phyloP scores from a whole-genome alignment of 2,113 vertebrate species.

The Hydrochoerus hydrochaeris region DNA sequence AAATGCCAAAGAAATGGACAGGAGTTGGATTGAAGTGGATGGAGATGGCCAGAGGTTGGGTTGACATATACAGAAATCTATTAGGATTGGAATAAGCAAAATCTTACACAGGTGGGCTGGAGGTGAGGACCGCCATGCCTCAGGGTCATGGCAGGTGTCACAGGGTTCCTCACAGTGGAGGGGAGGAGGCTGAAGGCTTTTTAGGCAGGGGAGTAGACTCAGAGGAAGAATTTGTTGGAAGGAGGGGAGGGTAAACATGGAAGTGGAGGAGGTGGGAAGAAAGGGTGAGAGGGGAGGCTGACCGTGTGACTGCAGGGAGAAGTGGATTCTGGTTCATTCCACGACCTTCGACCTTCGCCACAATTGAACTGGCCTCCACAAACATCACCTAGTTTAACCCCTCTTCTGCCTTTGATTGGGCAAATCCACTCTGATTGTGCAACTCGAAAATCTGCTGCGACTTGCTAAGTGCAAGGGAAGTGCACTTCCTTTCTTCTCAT shows the following conservation, averaged over 20 bases:
- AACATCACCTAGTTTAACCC: background rate
- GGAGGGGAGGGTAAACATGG: rapidly evolving
- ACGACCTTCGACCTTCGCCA: background rate
- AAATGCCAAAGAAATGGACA: background rate
- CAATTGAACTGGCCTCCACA: background rate
- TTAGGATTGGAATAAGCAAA: background rate
- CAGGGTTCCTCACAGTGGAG: background rate
- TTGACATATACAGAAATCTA: background rate
- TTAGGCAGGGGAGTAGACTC: rapidly evolving
- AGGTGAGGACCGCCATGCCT: rapidly evolving
- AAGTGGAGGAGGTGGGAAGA: rapidly evolving
- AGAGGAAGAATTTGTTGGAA: background rate
- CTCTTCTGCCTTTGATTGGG: background rate
- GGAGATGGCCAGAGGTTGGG: background rate
- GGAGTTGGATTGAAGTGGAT: background rate
- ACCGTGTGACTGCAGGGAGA: background rate
- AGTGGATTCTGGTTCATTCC: background rate
- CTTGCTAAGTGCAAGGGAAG: background rate
- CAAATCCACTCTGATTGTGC: background rate
- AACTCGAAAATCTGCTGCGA: background rate
- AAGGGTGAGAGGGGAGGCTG: background rate
- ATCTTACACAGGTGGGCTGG: too few species aligned
- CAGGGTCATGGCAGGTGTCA: rapidly evolving
- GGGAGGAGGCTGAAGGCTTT: rapidly evolving
- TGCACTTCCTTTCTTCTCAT: background rate